Evolutionary conservation across 2,113 vertebrate species (phyloP).

Genomic region (Mustela lutreola): DNA sequence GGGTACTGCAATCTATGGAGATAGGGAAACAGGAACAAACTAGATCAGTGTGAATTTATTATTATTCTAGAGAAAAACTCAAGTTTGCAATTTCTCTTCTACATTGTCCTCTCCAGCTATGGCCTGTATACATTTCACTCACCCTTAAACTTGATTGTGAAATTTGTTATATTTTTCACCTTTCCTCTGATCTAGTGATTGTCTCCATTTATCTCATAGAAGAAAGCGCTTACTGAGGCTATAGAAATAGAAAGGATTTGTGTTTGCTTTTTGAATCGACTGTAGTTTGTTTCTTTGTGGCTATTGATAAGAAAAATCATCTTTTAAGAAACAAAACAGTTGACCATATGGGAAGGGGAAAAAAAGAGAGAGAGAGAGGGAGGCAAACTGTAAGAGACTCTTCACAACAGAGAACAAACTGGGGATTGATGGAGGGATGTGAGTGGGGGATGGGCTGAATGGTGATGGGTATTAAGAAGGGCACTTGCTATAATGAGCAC

Average conservation of each 20-base stretch:
- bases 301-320: slow-evolving; percentile 75
- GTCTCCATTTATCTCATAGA: slow-evolving; percentile 67
- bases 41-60: background rate
- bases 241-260: slow-evolving; percentile 78
- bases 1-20: background rate
- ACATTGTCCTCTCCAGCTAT: background rate
- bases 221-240: slow-evolving; percentile 68
- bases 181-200: slow-evolving; percentile 79
- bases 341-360: background rate
- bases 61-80: background rate
- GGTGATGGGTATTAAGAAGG: background rate
- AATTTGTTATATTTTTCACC: slow-evolving; percentile 60
- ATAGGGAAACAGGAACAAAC: background rate
- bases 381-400: background rate
- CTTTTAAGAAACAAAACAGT: slow-evolving; percentile 65
- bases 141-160: slow-evolving; percentile 68
- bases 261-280: slow-evolving; percentile 76
- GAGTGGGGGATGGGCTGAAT: background rate
- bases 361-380: background rate
- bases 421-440: background rate
- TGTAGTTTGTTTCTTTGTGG: slow-evolving; percentile 77
- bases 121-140: background rate
- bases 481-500: background rate
- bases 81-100: background rate
- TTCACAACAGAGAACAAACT: background rate